Evolutionary conservation across 2,888 invertebrate species (phyloP), one percentile per base, ranked within the genome.

Genomic region (Prenolepis imparis): DNA sequence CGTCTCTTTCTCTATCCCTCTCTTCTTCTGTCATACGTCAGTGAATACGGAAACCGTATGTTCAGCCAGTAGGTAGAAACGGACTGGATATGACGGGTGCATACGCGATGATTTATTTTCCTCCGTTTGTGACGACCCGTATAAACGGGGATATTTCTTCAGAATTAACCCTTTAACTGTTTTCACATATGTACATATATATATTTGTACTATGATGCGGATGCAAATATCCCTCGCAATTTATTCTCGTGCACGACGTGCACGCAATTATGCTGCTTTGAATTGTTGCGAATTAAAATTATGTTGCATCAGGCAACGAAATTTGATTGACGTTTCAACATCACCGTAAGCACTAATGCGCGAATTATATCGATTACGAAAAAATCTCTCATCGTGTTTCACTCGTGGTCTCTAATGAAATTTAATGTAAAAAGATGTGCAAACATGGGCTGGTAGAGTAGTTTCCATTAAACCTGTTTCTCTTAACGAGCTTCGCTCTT

Each of bases 301-400:
- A 63, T 15, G 36, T 44, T 32, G 44, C 61, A 41, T 12, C 63
- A 28, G 1, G n/a, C n/a, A 24, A 21, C 64, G 3, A 55, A 67
- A 67, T 41, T 77, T 67, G 66, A 77, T 77, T 55, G 52, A 77
- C 36, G n/a, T 28, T 67, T 67, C 67, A 21, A 5, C 39, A 15
- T n/a, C 8, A 24, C 24, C 24, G 75, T 67, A 28, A n/a, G 36
- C 48, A 64, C 21, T 64, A 21, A 36, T 41, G 39, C 32, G 18
- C 15, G 15, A 74, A 64, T 75, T 64, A 52, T 64, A 52, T 64
- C 48, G 15, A 21, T 48, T 36, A 44, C n/a, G 8, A 41, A 12
- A 39, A 8, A 41, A 73, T 44, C 21, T 44, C 21, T 48, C 48
- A 11, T 48, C 6, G 21, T 21, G n/a, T 63, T 44, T 44, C 32